Evolutionary conservation across 2,888 invertebrate species (phyloP), one percentile per base, ranked within the genome.

Genomic region (Scrobipalpa costella): DNA sequence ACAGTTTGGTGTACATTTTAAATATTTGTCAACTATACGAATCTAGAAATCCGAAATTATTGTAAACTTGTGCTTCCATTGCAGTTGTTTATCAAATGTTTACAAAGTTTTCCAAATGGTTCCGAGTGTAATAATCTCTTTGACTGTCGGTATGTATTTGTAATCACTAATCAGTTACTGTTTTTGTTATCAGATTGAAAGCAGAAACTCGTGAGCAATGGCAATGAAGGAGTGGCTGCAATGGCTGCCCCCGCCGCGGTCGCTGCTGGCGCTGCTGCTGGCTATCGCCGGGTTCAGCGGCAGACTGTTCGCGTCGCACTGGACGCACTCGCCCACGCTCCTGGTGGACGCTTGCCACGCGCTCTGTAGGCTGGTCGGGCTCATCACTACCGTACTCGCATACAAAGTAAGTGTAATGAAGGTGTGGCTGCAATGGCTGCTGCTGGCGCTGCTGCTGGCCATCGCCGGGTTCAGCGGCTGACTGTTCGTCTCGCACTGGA

Each of bases 261-360:
- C 96, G 69, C 85, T 96, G 63, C 95, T 95, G 72, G 94, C 97
- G 63, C 88, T 97, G 70, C 90, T 94, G 70, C 90, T 97, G 73
- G 96, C 96, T 1, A 85, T 94, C 27, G 92, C 93, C 60, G 96
- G 96, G 75, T 98, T 98, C 88, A 85, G 96, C 69, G 94, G 96
- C 3, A 96, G 98, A 79, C 92, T 98, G 73, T 93, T 96, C 70
- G 94, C 97, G 8, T 97, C 98, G 66, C 96, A 98, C 84, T 91
- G 97, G 73, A 97, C 98, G 1, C 97, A 98, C 86, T 96, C 98
- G 0, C 93, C 98, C 60, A 98, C 98, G 0, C 93, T 98, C 11
- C 94, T 98, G 58, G 96, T 98, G 72, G 97, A 98, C 83, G 95
- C 98, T 9, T 98, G 98, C 89, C 98, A 98, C 87, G 97, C 98